Conservation (phyloP, 1,140 invertebrate species). For the Lasioglossum baleicum region DNA sequence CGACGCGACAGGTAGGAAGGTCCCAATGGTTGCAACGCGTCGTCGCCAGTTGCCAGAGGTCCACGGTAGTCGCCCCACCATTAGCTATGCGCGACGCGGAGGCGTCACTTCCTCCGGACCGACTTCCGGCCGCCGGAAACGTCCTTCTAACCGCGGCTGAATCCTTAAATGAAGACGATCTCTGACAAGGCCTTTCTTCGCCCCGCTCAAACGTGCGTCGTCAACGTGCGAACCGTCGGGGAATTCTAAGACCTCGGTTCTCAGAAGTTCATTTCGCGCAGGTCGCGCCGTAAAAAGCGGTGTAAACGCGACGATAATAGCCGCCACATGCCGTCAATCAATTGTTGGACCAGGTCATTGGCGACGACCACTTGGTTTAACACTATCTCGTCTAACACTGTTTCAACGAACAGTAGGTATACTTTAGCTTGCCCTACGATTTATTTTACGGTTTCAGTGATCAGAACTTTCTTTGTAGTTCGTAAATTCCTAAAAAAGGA, state of each 20-base stretch:
- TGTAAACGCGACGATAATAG: too few species aligned
- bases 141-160: slow-evolving; percentile 70
- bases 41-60: slow-evolving; percentile 14
- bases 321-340: too few species aligned
- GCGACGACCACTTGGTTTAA: too few species aligned
- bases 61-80: slow-evolving; percentile 42
- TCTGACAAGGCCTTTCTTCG: slow-evolving; percentile 32
- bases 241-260: slow-evolving; percentile 34
- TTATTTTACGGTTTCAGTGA: too few species aligned
- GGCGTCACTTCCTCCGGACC: slow-evolving; percentile 65
- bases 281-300: too few species aligned
- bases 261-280: not conserved
- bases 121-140: slow-evolving; percentile 76
- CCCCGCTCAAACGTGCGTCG: slow-evolving; percentile 13
- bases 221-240: slow-evolving; percentile 15
- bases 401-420: too few species aligned
- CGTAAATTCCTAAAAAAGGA: too few species aligned
- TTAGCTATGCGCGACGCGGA: slow-evolving; percentile 68
- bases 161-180: slow-evolving; percentile 71
- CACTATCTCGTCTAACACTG: too few species aligned
- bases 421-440: too few species aligned
- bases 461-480: too few species aligned
- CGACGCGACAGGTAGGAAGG: slow-evolving; percentile 33
- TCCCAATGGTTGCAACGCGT: not conserved
- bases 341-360: too few species aligned